Conservation (phyloP, 2,113 vertebrate species). For the Cryptomyrus ogoouensis region DNA sequence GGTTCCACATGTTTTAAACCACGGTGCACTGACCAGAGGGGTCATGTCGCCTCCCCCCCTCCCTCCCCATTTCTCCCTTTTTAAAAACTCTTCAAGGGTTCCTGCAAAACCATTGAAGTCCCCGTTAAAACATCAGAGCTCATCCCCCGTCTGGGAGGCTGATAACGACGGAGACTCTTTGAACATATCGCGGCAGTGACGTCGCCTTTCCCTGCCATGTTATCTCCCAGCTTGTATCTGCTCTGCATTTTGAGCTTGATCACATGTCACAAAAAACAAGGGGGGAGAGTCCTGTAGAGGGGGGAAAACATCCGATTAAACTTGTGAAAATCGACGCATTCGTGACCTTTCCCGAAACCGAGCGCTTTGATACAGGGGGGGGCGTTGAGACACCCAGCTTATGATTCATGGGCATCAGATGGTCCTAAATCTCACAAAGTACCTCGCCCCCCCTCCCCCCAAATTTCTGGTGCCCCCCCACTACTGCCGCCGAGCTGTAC, state of each 20-base stretch:
- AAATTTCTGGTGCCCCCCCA: background rate
- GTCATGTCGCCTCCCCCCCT: conserved; percentile 5
- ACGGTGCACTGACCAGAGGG: conserved; percentile 27
- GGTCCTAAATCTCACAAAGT: background rate
- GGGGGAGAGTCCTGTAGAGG: background rate
- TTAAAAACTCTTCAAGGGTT: conserved; percentile 15
- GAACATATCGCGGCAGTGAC: conserved; percentile 24
- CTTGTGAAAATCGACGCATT: background rate
- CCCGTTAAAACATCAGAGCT: conserved; percentile 20
- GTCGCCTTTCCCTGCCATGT: conserved; percentile 9
- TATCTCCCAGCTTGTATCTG: background rate
- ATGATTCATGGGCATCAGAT: conserved; percentile 6
- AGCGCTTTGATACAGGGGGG: background rate
- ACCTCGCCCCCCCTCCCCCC: background rate
- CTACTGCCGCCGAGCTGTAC: conserved; percentile 8
- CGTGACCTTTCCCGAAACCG: background rate
- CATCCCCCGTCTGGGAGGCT: conserved; percentile 17
- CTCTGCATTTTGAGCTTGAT: background rate
- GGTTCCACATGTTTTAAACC: conserved; percentile 29
- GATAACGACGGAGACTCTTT: conserved; percentile 26
- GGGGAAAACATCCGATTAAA: background rate
- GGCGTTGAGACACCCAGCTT: background rate
- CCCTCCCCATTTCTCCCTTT: background rate
- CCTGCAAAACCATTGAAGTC: conserved; percentile 12
- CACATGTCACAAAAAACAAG: background rate